Conservation (phyloP, 2,113 vertebrate species). For the Gallinago paraguaiae region DNA sequence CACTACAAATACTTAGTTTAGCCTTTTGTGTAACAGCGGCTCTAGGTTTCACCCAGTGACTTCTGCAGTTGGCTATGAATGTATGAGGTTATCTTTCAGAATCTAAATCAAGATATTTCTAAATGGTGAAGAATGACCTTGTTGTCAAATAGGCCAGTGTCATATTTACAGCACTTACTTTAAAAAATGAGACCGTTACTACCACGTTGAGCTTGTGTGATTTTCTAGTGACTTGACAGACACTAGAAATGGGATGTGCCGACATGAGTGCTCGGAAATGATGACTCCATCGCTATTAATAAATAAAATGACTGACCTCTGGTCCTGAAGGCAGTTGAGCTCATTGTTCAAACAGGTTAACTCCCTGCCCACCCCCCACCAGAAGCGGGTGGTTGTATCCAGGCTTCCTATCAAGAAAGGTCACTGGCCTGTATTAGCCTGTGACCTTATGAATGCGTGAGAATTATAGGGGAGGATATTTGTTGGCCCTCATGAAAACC, state of each 20-base stretch:
- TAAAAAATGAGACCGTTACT: background rate
- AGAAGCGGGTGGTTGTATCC: background rate
- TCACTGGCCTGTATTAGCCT: constrained; percentile 16
- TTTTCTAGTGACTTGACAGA: background rate
- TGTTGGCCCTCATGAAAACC: background rate
- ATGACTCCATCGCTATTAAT: constrained; percentile 11
- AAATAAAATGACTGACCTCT: constrained; percentile 4
- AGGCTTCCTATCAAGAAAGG: constrained; percentile 39
- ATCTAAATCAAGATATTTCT: background rate
- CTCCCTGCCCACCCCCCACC: background rate
- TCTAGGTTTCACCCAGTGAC: background rate
- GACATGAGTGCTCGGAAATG: background rate
- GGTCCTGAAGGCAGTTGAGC: background rate
- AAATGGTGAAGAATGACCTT: background rate
- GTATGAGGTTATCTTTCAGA: background rate
- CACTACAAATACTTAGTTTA: background rate
- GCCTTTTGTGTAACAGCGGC: background rate
- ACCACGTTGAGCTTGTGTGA: background rate
- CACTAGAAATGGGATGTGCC: background rate
- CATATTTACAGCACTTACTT: background rate
- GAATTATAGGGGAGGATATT: constrained; percentile 2
- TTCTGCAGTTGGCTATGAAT: background rate
- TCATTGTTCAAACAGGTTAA: constrained; percentile 45
- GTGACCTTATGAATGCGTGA: background rate
- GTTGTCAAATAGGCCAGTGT: background rate